Evolutionary conservation across 2,888 invertebrate species (phyloP).

Genomic region (Drosophila mayaguana): DNA sequence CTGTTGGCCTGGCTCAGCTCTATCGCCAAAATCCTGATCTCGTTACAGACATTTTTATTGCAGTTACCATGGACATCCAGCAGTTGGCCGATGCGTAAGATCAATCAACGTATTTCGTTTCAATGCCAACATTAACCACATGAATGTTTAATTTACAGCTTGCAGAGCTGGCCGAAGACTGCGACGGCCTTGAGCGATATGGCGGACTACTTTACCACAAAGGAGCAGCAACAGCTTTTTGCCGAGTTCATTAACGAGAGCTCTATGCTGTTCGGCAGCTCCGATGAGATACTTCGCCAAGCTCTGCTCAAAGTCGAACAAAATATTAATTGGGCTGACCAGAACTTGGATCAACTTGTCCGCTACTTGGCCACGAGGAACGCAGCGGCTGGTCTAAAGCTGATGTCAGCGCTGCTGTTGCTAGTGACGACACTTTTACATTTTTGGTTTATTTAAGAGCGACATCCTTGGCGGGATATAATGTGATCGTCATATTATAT

Average conservation of each 20-base stretch:
- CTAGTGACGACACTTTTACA: constrained; percentile 1
- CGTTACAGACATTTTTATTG: constrained; percentile 63
- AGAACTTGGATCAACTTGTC: constrained; percentile 54
- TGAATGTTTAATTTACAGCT: constrained; percentile 42
- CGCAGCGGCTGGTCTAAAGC: constrained; percentile 18
- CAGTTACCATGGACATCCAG: constrained; percentile 55
- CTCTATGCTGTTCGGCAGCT: constrained; percentile 59
- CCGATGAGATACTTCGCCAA: constrained; percentile 40
- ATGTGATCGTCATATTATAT: background rate
- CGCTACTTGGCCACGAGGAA: constrained; percentile 59
- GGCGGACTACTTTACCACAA: constrained; percentile 70
- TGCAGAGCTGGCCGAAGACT: constrained; percentile 68
- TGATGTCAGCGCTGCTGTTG: constrained; percentile 15
- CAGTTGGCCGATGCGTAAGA: constrained; percentile 71
- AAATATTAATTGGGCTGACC: constrained; percentile 80
- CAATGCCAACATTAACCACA: background rate
- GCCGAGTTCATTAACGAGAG: constrained; percentile 56
- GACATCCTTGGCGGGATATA: background rate
- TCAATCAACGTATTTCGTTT: background rate
- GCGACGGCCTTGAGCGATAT: constrained; percentile 68
- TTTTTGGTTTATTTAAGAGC: background rate
- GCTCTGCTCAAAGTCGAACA: constrained; percentile 66
- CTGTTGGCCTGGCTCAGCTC: constrained; percentile 83
- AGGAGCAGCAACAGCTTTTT: constrained; percentile 58
- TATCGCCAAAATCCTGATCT: constrained; percentile 86